These are phyloP conservation scores for Psettodes erumei DNA, from an alignment of 2,113 vertebrate species.

Conservation along the genomic window DNA sequence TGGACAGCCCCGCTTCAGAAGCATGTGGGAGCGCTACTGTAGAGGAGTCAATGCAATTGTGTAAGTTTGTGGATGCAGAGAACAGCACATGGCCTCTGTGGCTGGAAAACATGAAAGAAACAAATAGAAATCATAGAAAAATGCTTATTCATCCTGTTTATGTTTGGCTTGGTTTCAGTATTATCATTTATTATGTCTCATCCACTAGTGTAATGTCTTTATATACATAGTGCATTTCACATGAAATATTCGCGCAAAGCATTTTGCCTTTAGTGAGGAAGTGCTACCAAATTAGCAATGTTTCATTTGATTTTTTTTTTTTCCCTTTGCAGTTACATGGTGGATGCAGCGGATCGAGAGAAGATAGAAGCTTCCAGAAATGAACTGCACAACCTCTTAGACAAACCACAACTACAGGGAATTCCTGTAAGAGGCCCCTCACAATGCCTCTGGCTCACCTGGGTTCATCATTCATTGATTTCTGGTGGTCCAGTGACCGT, in stretches of 20 bases:
- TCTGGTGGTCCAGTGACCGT: constrained; percentile 3
- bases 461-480: constrained; percentile 15
- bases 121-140: not conserved
- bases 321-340: constrained; percentile 91
- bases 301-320: not conserved
- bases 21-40: constrained; percentile 99
- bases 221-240: no score
- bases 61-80: constrained; percentile 82
- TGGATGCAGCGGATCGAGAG: constrained; percentile 97
- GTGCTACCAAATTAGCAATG: no score
- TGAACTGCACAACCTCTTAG: constrained; percentile 98
- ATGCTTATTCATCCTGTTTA: not conserved
- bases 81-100: not conserved
- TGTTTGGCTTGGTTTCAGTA: not conserved
- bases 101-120: not conserved
- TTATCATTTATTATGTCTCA: not conserved
- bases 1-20: constrained; percentile 98
- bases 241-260: not conserved
- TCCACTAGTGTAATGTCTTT: no score
- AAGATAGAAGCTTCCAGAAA: constrained; percentile 98
- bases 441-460: not conserved
- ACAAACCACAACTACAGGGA: constrained; percentile 98
- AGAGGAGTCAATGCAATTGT: constrained; percentile 98
- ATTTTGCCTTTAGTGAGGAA: no score
- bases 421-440: constrained; percentile 88